phyloP scores from a whole-genome alignment of 2,888 invertebrate species.

The Morpho helenor region DNA sequence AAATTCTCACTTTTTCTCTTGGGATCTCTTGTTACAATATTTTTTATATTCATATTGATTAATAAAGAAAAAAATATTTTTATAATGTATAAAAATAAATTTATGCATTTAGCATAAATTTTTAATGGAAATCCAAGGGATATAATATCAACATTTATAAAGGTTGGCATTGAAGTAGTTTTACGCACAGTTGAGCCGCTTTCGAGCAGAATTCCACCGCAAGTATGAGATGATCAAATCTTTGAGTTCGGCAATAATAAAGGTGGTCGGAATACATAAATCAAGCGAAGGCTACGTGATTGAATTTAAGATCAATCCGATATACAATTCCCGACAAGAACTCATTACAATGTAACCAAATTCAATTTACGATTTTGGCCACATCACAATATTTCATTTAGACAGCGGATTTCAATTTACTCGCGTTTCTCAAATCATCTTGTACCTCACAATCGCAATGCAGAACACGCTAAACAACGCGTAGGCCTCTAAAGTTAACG shows the following conservation, averaged over 20 bases:
- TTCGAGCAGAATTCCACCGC: slow-evolving; percentile 44
- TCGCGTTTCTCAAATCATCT: slow-evolving; percentile 24
- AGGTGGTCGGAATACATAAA: slow-evolving; percentile 72
- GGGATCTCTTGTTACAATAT: too few relatives aligned
- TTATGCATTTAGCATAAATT: too few relatives aligned
- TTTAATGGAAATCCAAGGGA: too few relatives aligned
- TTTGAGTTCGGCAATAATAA: slow-evolving; percentile 53
- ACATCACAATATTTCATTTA: slow-evolving; percentile 68
- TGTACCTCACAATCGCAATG: not conserved
- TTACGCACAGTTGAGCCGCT: not conserved
- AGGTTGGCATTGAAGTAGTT: slow-evolving; percentile 11
- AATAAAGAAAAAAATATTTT: too few relatives aligned
- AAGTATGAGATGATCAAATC: slow-evolving; percentile 56
- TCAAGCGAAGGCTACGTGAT: slow-evolving; percentile 70
- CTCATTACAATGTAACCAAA: slow-evolving; percentile 74
- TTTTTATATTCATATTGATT: too few relatives aligned
- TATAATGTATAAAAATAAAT: too few relatives aligned
- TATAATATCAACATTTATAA: not conserved
- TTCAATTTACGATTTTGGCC: slow-evolving; percentile 67
- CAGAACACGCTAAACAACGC: too few relatives aligned
- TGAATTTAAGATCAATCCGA: slow-evolving; percentile 69
- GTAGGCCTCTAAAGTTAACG: too few relatives aligned
- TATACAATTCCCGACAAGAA: slow-evolving; percentile 64
- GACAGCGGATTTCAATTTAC: slow-evolving; percentile 40
- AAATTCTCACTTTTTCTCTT: too few relatives aligned